Conservation (phyloP, 92 coral and sea anemone species). For the Zoanthus gigantus region DNA sequence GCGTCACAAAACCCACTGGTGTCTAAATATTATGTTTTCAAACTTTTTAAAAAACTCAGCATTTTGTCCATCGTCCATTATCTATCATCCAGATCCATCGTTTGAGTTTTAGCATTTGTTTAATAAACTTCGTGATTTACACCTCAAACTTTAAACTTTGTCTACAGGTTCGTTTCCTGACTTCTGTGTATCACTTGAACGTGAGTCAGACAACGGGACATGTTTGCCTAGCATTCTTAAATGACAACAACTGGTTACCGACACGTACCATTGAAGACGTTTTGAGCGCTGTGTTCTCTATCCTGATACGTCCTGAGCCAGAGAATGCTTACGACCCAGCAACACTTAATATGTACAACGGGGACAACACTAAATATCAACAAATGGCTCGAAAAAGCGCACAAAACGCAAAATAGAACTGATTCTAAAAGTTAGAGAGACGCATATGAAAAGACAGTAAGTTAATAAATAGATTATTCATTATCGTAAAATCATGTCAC, state of each 20-base stretch:
- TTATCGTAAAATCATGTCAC: too few species aligned
- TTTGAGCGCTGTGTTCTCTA: conserved; percentile 73
- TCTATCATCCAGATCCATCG: too few species aligned
- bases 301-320: conserved; percentile 72
- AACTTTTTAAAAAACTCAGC: too few species aligned
- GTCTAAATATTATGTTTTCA: too few species aligned
- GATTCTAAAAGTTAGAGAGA: too few species aligned
- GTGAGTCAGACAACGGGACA: conserved; percentile 80
- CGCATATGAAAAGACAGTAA: too few species aligned
- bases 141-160: not conserved
- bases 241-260: conserved; percentile 80
- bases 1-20: too few species aligned
- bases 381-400: conserved; percentile 73
- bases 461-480: too few species aligned
- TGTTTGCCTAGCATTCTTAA: conserved; percentile 77
- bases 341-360: conserved; percentile 53
- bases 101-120: too few species aligned
- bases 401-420: conserved; percentile 26
- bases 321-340: conserved; percentile 75
- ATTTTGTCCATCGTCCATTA: too few species aligned
- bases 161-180: conserved; percentile 74
- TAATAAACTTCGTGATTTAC: too few species aligned
- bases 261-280: conserved; percentile 78
- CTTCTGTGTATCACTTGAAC: conserved; percentile 81
- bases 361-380: conserved; percentile 41